Conservation (phyloP, 1,140 invertebrate species). For the Planococcus citri region DNA sequence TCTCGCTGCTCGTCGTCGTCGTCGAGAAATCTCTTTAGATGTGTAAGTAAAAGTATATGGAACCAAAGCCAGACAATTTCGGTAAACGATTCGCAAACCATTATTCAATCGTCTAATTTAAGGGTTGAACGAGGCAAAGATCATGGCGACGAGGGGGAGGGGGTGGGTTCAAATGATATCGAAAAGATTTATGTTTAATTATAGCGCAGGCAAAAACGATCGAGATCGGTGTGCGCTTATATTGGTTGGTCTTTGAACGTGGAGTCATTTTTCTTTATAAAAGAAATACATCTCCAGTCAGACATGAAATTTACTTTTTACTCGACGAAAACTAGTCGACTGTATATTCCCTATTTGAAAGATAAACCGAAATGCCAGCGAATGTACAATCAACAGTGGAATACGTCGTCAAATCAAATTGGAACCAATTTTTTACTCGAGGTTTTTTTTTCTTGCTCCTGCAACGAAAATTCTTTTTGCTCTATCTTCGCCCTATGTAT, state of each 20-base stretch:
- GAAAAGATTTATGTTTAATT: constrained; percentile 3
- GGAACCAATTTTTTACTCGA: not conserved
- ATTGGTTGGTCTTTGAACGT: not conserved
- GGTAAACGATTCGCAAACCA: not conserved
- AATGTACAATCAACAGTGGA: not conserved
- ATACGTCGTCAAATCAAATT: constrained; percentile 3
- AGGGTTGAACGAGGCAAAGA: not conserved
- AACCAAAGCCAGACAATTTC: no score
- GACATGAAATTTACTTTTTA: constrained; percentile 8
- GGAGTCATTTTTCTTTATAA: constrained; percentile 8
- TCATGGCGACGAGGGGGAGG: no score
- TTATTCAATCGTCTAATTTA: not conserved
- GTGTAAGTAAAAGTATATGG: no score
- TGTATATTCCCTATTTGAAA: not conserved
- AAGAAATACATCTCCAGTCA: constrained; percentile 2
- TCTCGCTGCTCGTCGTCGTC: no score
- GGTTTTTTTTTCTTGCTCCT: not conserved
- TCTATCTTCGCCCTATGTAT: no score
- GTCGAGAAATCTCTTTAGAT: no score
- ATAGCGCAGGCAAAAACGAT: not conserved
- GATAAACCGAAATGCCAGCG: constrained; percentile 1
- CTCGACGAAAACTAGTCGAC: not conserved
- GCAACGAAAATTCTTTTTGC: no score
- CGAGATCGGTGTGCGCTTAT: not conserved
- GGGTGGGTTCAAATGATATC: not conserved